These are phyloP conservation scores for Synaphobranchus kaupii DNA, from an alignment of 2,797 vertebrate genomes.

Conservation along the genomic window DNA sequence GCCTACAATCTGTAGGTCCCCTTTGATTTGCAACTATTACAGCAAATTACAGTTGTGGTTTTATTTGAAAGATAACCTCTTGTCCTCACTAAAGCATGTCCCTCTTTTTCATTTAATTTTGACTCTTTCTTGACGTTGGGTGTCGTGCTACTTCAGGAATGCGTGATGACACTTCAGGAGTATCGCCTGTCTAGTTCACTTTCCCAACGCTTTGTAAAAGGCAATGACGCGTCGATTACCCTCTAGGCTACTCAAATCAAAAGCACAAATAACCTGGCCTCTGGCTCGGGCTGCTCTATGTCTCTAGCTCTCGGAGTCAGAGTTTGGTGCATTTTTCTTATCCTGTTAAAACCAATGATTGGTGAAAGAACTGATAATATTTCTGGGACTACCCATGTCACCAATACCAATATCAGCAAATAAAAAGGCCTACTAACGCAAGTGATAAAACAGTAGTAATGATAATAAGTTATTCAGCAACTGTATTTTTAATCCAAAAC, in stretches of 20 bases:
- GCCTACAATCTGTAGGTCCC: neutral
- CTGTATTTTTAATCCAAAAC: neutral
- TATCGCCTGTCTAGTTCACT: neutral
- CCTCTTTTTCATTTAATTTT: neutral
- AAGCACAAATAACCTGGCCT: neutral
- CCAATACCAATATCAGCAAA: neutral
- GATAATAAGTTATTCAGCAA: neutral
- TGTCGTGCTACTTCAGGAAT: conserved; percentile 4
- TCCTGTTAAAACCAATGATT: neutral
- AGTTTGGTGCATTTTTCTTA: neutral
- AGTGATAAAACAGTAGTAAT: neutral
- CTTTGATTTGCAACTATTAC: neutral
- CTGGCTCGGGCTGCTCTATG: neutral
- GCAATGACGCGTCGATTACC: neutral
- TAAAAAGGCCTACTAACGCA: neutral
- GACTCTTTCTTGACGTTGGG: neutral
- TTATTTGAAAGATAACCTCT: neutral
- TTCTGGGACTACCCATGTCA: neutral
- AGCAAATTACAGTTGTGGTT: neutral
- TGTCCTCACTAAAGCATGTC: neutral
- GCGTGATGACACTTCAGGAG: conserved; percentile 4
- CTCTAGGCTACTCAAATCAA: conserved; percentile 9
- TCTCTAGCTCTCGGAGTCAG: neutral
- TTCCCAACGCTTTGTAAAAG: neutral
- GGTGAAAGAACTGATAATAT: neutral